A percentile compares a stretch with the other conserved stretches of the same genome.
These are phyloP conservation scores for Sebastes matsubarae DNA, from an alignment of 2,797 vertebrate species.

Conservation along the genomic window DNA sequence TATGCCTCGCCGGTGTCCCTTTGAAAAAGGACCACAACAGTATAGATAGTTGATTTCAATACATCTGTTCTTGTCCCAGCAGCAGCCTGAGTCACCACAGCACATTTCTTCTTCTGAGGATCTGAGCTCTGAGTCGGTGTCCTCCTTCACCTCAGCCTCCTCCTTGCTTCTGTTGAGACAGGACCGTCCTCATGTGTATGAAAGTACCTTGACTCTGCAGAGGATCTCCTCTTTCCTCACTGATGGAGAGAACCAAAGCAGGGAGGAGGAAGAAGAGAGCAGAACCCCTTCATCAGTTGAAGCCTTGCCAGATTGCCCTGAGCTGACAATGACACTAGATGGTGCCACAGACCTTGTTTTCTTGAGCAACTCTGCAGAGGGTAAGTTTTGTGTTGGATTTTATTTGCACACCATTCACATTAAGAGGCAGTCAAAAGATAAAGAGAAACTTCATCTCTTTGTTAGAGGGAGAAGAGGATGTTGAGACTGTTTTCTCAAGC, in stretches of 20 bases:
- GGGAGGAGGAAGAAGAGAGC: conserved; percentile 18
- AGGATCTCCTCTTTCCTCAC: conserved; percentile 53
- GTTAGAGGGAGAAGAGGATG: conserved; percentile 14
- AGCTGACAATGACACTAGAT: conserved; percentile 60
- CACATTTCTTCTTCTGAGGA: conserved; percentile 30
- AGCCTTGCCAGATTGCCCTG: neutral
- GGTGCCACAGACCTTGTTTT: conserved; percentile 34
- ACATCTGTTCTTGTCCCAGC: neutral
- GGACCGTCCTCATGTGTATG: conserved; percentile 3
- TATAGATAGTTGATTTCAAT: neutral
- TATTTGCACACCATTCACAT: neutral
- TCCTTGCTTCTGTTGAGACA: conserved; percentile 22
- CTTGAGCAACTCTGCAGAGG: conserved; percentile 19
- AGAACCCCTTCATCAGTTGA: neutral
- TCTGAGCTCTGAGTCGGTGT: conserved; percentile 20
- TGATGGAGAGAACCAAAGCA: conserved; percentile 33
- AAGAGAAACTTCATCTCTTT: neutral
- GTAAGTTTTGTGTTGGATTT: conserved; percentile 19
- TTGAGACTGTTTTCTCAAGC: neutral
- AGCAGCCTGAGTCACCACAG: neutral
- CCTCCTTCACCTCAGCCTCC: conserved; percentile 41
- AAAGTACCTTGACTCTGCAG: conserved; percentile 50
- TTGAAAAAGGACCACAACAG: neutral
- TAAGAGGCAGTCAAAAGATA: neutral
- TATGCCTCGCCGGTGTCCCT: conserved; percentile 1